These are phyloP conservation scores for Chionomys nivalis DNA, from an alignment of 2,113 vertebrate species.

Conservation along the genomic window DNA sequence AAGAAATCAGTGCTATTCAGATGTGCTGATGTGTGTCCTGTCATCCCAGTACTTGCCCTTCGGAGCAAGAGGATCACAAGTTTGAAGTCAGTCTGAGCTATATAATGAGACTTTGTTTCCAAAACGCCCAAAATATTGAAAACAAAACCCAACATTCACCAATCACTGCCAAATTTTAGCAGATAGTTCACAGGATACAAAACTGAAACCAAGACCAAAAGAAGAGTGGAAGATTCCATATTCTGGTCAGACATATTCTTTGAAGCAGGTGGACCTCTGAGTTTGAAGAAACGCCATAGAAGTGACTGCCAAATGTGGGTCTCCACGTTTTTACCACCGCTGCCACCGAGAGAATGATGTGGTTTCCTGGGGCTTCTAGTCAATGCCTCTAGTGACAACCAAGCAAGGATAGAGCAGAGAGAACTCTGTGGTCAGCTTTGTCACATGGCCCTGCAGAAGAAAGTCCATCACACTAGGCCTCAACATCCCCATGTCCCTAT, in stretches of 20 bases:
- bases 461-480: rapidly evolving
- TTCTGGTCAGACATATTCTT: neutral
- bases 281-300: neutral
- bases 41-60: neutral
- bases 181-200: neutral
- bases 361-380: too few relatives aligned
- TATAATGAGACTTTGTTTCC: too few relatives aligned
- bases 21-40: neutral
- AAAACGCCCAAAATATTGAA: neutral
- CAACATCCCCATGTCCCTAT: rapidly evolving
- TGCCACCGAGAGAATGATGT: rapidly evolving
- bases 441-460: neutral
- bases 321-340: rapidly evolving
- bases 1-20: neutral
- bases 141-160: neutral
- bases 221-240: rapidly evolving
- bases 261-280: neutral
- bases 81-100: neutral
- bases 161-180: neutral
- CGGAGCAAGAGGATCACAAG: neutral
- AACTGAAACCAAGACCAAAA: neutral
- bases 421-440: neutral
- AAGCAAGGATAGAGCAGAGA: neutral
- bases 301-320: rapidly evolving
- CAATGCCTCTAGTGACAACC: neutral